These are phyloP conservation scores for Bombus vancouverensis DNA, from an alignment of 1,140 invertebrate species.

Conservation along the genomic window DNA sequence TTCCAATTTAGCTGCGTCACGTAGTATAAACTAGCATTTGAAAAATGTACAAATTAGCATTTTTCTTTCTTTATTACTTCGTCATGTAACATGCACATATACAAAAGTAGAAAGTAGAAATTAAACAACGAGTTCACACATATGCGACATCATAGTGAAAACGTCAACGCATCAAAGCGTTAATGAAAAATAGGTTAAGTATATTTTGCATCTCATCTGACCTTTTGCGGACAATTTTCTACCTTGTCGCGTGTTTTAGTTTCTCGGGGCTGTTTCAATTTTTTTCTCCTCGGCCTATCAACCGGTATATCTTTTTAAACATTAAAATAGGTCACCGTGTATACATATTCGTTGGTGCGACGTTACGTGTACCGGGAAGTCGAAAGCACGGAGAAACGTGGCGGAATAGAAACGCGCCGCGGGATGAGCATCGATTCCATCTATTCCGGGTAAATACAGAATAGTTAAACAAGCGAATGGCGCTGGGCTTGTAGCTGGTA, in stretches of 20 bases:
- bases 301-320: slow-evolving; percentile 5
- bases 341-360: neutral
- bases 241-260: neutral
- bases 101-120: neutral
- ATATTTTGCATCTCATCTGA: neutral
- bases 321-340: slow-evolving; percentile 32
- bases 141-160: neutral
- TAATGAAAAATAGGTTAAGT: neutral
- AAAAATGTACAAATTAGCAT: neutral
- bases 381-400: slow-evolving; percentile 41
- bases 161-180: neutral
- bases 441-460: slow-evolving; percentile 50
- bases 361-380: neutral
- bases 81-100: neutral
- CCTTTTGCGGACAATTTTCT: neutral
- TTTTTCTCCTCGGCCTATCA: neutral
- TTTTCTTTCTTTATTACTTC: neutral
- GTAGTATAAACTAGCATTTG: too few species aligned
- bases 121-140: too few species aligned
- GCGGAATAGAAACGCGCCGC: neutral
- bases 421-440: slow-evolving; percentile 59
- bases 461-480: slow-evolving; percentile 33
- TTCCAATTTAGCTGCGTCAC: neutral
- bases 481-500: slow-evolving; percentile 7
- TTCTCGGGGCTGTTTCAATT: neutral